Evolutionary conservation across 2,113 vertebrate genomes (phyloP).

Genomic region (Marmota flaviventris): DNA sequence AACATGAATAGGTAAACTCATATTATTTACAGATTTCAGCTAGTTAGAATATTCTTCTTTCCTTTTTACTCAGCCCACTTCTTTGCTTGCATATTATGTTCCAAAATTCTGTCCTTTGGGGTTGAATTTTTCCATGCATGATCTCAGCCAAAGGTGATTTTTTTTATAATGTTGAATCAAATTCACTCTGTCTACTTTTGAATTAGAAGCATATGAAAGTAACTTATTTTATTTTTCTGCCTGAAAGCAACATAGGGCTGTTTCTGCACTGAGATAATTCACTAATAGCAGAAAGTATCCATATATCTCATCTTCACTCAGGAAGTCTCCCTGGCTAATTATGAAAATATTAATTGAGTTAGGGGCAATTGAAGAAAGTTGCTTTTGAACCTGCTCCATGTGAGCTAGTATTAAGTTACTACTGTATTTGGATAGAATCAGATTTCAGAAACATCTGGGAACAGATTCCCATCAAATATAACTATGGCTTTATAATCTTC

Average conservation of each 20-base stretch:
- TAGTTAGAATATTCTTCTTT: slow-evolving; percentile 62
- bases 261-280: slow-evolving; percentile 80
- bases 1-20: slow-evolving; percentile 62
- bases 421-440: slow-evolving; percentile 77
- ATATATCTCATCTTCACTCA: slow-evolving; percentile 83
- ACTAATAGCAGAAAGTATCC: slow-evolving; percentile 78
- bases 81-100: slow-evolving; percentile 72
- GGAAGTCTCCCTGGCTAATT: slow-evolving; percentile 84
- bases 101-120: slow-evolving; percentile 76
- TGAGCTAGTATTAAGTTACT: slow-evolving; percentile 81
- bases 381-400: slow-evolving; percentile 78
- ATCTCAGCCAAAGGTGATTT: slow-evolving; percentile 83
- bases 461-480: slow-evolving; percentile 66
- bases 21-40: slow-evolving; percentile 73
- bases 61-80: slow-evolving; percentile 46
- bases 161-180: slow-evolving; percentile 74
- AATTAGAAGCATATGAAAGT: slow-evolving; percentile 85
- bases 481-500: slow-evolving; percentile 59
- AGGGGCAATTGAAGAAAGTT: slow-evolving; percentile 78
- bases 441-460: slow-evolving; percentile 83
- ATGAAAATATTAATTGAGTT: slow-evolving; percentile 86
- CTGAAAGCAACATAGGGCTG: slow-evolving; percentile 73
- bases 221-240: slow-evolving; percentile 77
- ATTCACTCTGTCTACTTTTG: slow-evolving; percentile 82
- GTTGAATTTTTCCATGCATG: slow-evolving; percentile 78